Evolutionary conservation across 2,888 invertebrate genomes (phyloP).

Genomic region (Drosophila mayaguana): DNA sequence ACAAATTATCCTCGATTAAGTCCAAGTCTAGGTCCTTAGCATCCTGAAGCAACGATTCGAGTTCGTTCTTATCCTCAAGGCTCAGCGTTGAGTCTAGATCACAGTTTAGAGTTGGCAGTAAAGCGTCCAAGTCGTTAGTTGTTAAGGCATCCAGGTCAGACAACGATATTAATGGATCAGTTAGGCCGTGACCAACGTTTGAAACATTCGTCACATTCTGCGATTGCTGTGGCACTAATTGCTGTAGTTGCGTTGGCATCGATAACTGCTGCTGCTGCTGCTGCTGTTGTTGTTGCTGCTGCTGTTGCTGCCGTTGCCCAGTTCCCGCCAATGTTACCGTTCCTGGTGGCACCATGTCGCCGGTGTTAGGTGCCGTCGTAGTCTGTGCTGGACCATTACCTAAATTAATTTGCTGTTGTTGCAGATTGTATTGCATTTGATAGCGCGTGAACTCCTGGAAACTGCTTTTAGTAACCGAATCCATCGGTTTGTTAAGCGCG

Average conservation of each 20-base stretch:
- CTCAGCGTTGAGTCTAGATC: constrained; percentile 86
- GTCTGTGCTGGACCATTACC: constrained; percentile 83
- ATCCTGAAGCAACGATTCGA: constrained; percentile 84
- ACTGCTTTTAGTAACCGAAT: constrained; percentile 88
- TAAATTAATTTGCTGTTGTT: constrained; percentile 85
- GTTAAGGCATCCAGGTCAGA: constrained; percentile 84
- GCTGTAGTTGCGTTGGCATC: constrained; percentile 27
- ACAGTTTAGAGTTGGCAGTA: constrained; percentile 87
- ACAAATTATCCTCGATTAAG: constrained; percentile 85
- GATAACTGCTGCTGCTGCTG: constrained; percentile 13
- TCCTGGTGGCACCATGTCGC: constrained; percentile 30
- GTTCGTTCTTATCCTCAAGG: constrained; percentile 84
- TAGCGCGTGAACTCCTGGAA: constrained; percentile 88
- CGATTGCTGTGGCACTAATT: constrained; percentile 25
- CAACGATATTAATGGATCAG: constrained; percentile 78
- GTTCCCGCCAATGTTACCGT: constrained; percentile 51
- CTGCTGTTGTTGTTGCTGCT: constrained; percentile 1
- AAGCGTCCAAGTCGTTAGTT: constrained; percentile 88
- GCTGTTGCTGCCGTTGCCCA: constrained; percentile 28
- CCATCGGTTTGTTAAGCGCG: constrained; percentile 86
- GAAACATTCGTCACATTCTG: constrained; percentile 32
- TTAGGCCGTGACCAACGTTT: constrained; percentile 50
- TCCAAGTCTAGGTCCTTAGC: constrained; percentile 85
- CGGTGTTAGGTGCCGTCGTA: constrained; percentile 32
- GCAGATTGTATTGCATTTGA: constrained; percentile 88